Base-by-base conservation (phyloP, 2,888 invertebrate species). In the Peribatodes rhomboidaria region DNA sequence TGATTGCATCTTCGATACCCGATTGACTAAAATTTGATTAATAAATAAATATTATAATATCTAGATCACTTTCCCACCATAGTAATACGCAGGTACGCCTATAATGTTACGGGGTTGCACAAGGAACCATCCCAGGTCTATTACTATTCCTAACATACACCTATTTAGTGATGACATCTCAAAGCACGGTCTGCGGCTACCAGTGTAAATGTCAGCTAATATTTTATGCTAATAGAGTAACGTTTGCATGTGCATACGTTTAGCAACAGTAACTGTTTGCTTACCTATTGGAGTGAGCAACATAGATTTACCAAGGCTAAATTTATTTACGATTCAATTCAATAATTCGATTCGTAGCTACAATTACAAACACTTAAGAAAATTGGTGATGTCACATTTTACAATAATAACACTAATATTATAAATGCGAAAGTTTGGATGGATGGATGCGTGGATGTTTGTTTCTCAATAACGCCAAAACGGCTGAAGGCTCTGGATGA, bases 141-240 rank as follows among this genome's bases (percentile, higher is more conserved):
- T 52, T 52, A 22, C 50, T 50, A 35, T 59, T 60, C 55, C 37
- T 59, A 35, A 13, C 27, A 52, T 47, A 55, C 47, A 31, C n/a
- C 16, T 53, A 53, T 56, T 56, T 47, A 27, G 33, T 53, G 22
- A 60, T 53, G 54, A 46, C 47, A 61, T 31, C 33, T 65, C 4
- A 35, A 27, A 55, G 42, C 42, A 42, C 47, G 8, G 22, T 33
- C 61, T 31, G 27, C 41, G 46, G 27, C n/a, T n/a, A n/a, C n/a
- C n/a, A 4, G 41, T n/a, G 37, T 66, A 64, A 69, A 64, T 69
- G 69, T 66, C 69, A 69, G 44, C 53, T 56, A 65, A 64, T 65
- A 58, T 20, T 46, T 35, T 49, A 67, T 69, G 69, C 65, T 42
- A 67, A 69, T 69, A 58, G 18, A 27, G 35, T 35, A 22, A 16